Evolutionary conservation across 2,113 vertebrate species (phyloP).

Genomic region (Piprites chloris): DNA sequence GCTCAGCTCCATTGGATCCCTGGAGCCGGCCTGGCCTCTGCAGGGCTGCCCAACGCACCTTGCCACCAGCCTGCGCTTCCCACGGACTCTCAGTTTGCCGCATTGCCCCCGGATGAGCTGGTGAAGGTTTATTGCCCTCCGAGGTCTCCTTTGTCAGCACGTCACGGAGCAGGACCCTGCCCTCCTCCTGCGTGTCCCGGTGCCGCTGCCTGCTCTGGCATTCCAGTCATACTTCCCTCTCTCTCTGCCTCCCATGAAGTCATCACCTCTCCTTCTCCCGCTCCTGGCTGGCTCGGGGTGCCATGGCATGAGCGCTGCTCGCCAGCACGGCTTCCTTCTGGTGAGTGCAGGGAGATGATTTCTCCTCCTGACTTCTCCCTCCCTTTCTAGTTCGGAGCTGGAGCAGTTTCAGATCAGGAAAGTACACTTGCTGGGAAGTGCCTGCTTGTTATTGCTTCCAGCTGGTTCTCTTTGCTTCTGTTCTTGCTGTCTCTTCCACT

Average conservation of each 20-base stretch:
- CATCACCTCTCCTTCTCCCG: conserved; percentile 10
- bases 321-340: background rate
- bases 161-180: background rate
- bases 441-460: background rate
- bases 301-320: conserved; percentile 59
- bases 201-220: background rate
- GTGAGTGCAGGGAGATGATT: conserved; percentile 29
- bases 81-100: accelerated
- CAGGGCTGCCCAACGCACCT: background rate
- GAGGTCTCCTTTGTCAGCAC: background rate
- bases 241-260: conserved; percentile 57
- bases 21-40: background rate
- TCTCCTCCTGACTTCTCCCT: background rate
- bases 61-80: background rate
- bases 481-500: background rate
- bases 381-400: background rate
- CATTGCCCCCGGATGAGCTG: background rate
- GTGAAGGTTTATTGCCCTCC: background rate
- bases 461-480: background rate
- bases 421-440: background rate
- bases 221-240: background rate
- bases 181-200: background rate
- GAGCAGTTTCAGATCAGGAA: background rate
- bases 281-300: background rate
- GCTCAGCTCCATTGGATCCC: background rate